Evolutionary conservation across 2,888 invertebrate genomes (phyloP), one percentile per base, ranked within the genome.

Genomic region (Odontocolon sp.): DNA sequence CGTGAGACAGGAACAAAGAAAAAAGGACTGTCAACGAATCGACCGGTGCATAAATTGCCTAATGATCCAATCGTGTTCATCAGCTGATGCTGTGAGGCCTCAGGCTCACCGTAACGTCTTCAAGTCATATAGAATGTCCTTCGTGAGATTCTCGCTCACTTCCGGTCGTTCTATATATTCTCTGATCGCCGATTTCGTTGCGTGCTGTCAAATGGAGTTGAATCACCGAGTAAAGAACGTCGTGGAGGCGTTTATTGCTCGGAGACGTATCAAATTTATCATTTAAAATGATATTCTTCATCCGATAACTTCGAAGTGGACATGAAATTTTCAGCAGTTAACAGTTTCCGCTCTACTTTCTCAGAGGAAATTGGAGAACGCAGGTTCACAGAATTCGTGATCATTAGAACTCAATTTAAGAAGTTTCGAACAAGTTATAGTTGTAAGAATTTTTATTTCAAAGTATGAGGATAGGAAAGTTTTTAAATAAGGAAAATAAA

Each of bases 11-110:
- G 16, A 50, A 36, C 33, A 42, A 11, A 31, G 14, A 54, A 82
- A 73, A 66, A 79, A 61, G 61, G 57, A 61, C 57, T 59, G 18
- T 59, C 50, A 47, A 64, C 47, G 64, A 72, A 71, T 78, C 77
- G 70, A 72, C 73, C 71, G 67, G 72, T 68, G 59, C 45, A 69
- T 79, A 80, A 85, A 85, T 85, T 84, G 82, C 77, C 79, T 83
- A 84, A 84, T 85, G 81, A 81, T 78, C 80, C 79, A 56, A 67
- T 70, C 76, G 66, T 67, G 23, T 26, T 38, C 52, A n/a, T 67
- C 23, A 21, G 36, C 18, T 26, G 23, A 14, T 47, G 45, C 21
- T 36, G 56, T 54, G 36, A 18, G 4, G 42, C 28, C 36, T 1
- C 1, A 11, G 8, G 14, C 67, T 8, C 38, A 36, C 31, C 36